A percentile compares a stretch with the other conserved stretches of the same genome.
Conservation (phyloP, 1,140 invertebrate species). For the Galleria mellonella region DNA sequence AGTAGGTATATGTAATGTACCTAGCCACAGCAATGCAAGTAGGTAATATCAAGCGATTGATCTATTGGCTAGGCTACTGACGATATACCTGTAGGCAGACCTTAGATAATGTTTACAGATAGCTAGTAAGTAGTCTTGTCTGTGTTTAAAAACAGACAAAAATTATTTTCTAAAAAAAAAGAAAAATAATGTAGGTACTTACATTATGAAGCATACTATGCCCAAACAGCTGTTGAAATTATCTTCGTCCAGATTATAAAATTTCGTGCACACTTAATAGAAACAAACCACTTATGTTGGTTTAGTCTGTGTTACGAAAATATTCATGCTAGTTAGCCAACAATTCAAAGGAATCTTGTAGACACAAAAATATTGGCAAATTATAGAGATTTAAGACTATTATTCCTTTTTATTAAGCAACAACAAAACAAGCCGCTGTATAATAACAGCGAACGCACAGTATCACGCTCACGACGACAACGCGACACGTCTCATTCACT, state of each 20-base stretch:
- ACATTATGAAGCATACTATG: slow-evolving; percentile 69
- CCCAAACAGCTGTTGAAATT: slow-evolving; percentile 53
- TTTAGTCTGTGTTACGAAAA: slow-evolving; percentile 26
- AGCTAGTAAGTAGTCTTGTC: no score
- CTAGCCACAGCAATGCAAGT: no score
- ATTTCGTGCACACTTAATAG: slow-evolving; percentile 41
- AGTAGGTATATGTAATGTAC: no score
- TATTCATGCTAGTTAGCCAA: slow-evolving; percentile 14
- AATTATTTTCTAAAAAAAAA: no score
- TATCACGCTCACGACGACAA: slow-evolving; percentile 34
- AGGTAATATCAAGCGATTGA: no score
- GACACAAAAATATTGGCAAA: slow-evolving; percentile 18
- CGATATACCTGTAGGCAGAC: no score
- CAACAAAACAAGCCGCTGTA: slow-evolving; percentile 16
- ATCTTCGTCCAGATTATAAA: slow-evolving; percentile 31
- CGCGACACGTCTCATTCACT: slow-evolving; percentile 60
- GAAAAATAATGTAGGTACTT: slow-evolving; percentile 29
- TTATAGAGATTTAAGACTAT: slow-evolving; percentile 11
- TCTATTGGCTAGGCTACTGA: no score
- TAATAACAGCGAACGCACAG: slow-evolving; percentile 62
- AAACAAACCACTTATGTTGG: slow-evolving; percentile 54
- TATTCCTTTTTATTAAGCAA: slow-evolving; percentile 2
- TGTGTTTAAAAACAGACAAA: no score
- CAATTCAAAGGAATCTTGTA: slow-evolving; percentile 10
- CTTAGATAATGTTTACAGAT: no score